These are phyloP conservation scores for Furcula furcula DNA, from an alignment of 2,888 invertebrate genomes.

Conservation along the genomic window DNA sequence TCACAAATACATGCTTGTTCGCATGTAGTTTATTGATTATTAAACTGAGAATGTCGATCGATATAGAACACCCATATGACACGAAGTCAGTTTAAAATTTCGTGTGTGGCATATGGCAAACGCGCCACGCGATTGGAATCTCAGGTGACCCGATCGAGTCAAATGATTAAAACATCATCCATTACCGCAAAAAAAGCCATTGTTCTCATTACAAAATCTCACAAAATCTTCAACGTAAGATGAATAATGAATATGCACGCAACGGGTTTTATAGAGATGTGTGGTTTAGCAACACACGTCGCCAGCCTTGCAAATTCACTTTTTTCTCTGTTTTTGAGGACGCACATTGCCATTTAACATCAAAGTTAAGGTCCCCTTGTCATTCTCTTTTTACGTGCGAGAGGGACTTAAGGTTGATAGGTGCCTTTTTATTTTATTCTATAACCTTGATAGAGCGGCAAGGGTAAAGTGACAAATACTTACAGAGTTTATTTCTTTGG, in stretches of 20 bases:
- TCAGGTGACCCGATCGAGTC: conserved; percentile 20
- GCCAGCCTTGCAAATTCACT: conserved; percentile 50
- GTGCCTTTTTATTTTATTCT: conserved; percentile 22
- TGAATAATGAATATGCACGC: conserved; percentile 5
- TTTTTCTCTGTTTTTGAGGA: conserved; percentile 58
- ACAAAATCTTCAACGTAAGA: conserved; percentile 16
- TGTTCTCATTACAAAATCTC: not conserved
- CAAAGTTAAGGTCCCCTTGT: conserved; percentile 47
- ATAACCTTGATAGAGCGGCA: conserved; percentile 28
- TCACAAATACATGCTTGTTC: conserved; percentile 1
- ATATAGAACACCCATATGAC: conserved; percentile 20
- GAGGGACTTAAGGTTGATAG: conserved; percentile 24
- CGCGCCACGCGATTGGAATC: conserved; percentile 23
- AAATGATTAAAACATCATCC: conserved; percentile 10
- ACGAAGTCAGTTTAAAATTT: conserved; percentile 33
- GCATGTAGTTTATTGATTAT: conserved; percentile 12
- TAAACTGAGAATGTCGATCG: conserved; percentile 6
- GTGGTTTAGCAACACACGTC: conserved; percentile 39
- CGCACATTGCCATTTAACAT: conserved; percentile 62
- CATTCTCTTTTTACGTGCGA: conserved; percentile 45
- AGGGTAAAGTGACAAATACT: conserved; percentile 8
- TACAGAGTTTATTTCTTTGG: not conserved
- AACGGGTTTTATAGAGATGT: conserved; percentile 17
- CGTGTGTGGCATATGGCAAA: conserved; percentile 44
- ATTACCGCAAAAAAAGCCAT: conserved; percentile 8